A percentile compares a stretch with the other conserved stretches of the same genome.
Evolutionary conservation across 2,888 invertebrate species (phyloP).

Genomic region (Nineta flava): DNA sequence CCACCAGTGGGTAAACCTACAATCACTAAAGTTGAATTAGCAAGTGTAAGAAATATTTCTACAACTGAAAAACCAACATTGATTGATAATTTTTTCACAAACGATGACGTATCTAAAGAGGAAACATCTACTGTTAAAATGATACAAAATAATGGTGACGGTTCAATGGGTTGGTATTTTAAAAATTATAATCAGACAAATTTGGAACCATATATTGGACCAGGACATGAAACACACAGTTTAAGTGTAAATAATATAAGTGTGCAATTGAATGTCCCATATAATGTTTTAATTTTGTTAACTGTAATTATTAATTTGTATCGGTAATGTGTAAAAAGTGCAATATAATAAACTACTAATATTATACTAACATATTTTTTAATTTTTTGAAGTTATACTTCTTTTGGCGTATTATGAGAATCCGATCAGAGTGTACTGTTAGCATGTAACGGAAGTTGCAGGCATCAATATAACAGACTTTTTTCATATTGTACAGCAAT

Average conservation of each 20-base stretch:
- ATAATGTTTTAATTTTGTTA: not conserved
- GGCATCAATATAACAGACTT: no score
- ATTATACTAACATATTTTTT: not conserved
- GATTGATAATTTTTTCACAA: not conserved
- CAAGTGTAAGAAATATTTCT: constrained; percentile 20
- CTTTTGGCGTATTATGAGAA: no score
- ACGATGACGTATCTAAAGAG: not conserved
- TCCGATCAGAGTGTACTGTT: no score
- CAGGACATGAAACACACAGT: not conserved
- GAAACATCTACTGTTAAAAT: constrained; percentile 26
- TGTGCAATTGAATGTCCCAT: not conserved
- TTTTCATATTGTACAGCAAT: no score
- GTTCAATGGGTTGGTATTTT: constrained; percentile 68
- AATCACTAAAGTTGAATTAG: constrained; percentile 41
- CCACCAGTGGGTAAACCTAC: constrained; percentile 35
- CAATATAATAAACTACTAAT: not conserved
- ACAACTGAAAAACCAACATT: not conserved
- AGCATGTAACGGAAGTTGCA: no score
- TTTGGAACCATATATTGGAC: constrained; percentile 31
- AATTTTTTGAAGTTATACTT: no score
- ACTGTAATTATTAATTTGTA: not conserved
- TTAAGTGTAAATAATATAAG: not conserved
- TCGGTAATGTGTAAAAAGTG: not conserved
- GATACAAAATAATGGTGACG: constrained; percentile 26
- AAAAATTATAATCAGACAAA: constrained; percentile 61